phyloP scores from a whole-genome alignment of 2,113 vertebrate species.

The Paralichthys olivaceus region DNA sequence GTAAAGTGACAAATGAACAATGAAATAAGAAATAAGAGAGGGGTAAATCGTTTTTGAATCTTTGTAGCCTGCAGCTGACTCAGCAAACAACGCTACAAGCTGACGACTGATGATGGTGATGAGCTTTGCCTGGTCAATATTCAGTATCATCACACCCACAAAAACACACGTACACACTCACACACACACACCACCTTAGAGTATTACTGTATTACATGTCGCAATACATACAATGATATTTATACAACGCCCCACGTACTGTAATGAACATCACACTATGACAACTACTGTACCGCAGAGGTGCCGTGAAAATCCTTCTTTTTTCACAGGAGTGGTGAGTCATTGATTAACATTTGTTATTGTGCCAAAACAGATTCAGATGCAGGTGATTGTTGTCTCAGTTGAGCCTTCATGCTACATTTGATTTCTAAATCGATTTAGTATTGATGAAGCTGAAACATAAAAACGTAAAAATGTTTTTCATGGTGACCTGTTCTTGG shows the following conservation, averaged over 20 bases:
- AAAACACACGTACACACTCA: conserved; percentile 37
- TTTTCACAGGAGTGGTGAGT: background rate
- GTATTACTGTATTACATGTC: conserved; percentile 45
- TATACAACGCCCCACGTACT: conserved; percentile 35
- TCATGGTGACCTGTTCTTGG: background rate
- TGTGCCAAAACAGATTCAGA: conserved; percentile 5
- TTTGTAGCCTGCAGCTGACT: background rate
- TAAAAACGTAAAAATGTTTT: background rate
- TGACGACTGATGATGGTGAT: too few species aligned
- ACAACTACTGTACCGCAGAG: conserved; percentile 1
- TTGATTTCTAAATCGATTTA: conserved; percentile 14
- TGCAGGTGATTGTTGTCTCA: background rate
- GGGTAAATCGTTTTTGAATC: background rate
- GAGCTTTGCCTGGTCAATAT: conserved; percentile 17
- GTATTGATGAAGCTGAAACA: background rate
- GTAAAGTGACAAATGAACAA: too few species aligned
- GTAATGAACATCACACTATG: conserved; percentile 17
- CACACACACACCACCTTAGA: conserved; percentile 42
- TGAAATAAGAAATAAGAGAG: too few species aligned
- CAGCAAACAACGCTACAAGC: background rate
- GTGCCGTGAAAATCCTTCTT: background rate
- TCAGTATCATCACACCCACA: conserved; percentile 21
- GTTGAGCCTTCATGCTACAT: conserved; percentile 55
- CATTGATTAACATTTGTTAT: background rate
- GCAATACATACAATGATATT: conserved; percentile 46